These are phyloP conservation scores for Psilopsiagon aurifrons DNA, from an alignment of 2,113 vertebrate species.

Conservation along the genomic window DNA sequence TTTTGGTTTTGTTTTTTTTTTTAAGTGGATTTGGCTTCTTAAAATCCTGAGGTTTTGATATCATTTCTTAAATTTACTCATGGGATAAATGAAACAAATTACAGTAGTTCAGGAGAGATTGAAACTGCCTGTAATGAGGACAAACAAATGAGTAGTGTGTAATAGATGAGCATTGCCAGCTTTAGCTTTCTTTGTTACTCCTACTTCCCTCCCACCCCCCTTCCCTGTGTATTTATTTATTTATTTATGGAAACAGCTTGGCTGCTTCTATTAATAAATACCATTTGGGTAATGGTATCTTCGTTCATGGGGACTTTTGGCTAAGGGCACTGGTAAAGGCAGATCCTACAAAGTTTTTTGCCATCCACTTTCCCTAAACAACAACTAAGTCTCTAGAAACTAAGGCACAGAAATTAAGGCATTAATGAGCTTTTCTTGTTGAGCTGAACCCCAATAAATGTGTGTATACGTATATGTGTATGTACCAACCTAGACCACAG, in stretches of 20 bases:
- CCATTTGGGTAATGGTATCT: not conserved
- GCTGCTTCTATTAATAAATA: not conserved
- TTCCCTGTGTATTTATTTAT: not conserved
- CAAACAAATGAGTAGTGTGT: not conserved
- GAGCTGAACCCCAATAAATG: not conserved
- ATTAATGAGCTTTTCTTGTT: not conserved
- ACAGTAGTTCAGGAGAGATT: not conserved
- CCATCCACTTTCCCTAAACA: not conserved
- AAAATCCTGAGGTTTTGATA: not conserved
- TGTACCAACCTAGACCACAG: not conserved
- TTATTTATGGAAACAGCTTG: not conserved
- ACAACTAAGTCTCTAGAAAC: not conserved
- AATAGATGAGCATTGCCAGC: not conserved
- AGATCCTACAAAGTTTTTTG: not conserved
- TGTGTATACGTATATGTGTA: accelerated
- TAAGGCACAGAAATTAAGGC: not conserved
- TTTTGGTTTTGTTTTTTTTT: not conserved
- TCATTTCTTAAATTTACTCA: not conserved
- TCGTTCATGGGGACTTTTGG: accelerated
- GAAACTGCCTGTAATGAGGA: not conserved
- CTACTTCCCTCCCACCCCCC: not conserved
- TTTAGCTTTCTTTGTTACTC: not conserved
- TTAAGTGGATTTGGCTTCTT: not conserved
- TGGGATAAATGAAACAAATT: not conserved
- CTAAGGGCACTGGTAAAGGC: not conserved